A percentile compares a stretch with the other conserved stretches of the same genome.
Conservation (phyloP, 2,797 vertebrate species). For the Sebastes alutus region DNA sequence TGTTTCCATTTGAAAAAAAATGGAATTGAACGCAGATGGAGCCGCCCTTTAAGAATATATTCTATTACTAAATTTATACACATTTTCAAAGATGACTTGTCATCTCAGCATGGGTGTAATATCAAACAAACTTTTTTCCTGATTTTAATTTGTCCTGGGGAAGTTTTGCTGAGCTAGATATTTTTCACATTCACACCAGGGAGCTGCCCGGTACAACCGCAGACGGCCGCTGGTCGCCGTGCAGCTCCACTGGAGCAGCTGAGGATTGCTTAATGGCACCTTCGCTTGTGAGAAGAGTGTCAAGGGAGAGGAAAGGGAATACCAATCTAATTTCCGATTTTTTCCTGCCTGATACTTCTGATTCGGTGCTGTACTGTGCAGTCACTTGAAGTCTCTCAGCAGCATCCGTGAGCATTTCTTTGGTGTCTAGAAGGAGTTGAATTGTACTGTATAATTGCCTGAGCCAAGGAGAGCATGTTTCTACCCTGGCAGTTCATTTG, state of each 20-base stretch:
- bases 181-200: slow-evolving; percentile 19
- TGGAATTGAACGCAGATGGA: no score
- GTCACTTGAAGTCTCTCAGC: not conserved
- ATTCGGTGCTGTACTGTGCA: not conserved
- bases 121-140: slow-evolving; percentile 9
- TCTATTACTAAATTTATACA: not conserved
- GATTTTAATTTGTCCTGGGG: not conserved
- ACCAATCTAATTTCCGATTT: not conserved
- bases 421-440: not conserved
- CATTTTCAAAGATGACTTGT: not conserved
- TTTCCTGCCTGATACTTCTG: not conserved
- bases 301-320: slow-evolving; percentile 10
- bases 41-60: no score
- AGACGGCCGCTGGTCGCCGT: not conserved
- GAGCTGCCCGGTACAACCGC: not conserved
- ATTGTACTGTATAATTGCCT: not conserved
- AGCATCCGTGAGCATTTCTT: not conserved
- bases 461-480: not conserved
- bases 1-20: no score
- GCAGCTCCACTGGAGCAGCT: slow-evolving; percentile 32
- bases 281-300: slow-evolving; percentile 1
- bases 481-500: not conserved
- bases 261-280: slow-evolving; percentile 23
- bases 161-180: slow-evolving; percentile 28
- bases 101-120: not conserved